Evolutionary conservation across 2,113 vertebrate species (phyloP), one percentile per base, ranked within the genome.

Genomic region (Channa argus): DNA sequence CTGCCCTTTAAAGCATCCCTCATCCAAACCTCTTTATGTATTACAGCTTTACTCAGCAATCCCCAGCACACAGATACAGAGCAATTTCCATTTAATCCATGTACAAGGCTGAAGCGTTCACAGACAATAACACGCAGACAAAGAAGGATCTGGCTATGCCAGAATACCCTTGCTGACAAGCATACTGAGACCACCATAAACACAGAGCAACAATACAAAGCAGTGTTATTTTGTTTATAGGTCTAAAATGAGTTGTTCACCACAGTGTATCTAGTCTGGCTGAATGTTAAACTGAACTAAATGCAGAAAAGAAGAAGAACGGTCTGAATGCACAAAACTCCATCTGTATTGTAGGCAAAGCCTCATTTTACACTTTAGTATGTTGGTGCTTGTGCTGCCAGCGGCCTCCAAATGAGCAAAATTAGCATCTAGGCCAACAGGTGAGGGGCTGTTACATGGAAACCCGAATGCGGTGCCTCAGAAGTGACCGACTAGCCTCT

Each of bases 61-160:
- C 89, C 79, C 70, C 63, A 39, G 24, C 68, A 51, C 52, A 59
- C 82, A 79, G 41, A 74, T 63, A 74, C 37, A 47, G 36, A 85
- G 82, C 86, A 79, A 90, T 91, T 89, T 88, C 77, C 71, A 89
- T 90, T 91, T 92, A 92, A 91, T 88, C 88, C 83, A 81, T 77
- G 85, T 82, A 88, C 88, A 83, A 87, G 86, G 78, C 83, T 79
- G 80, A 67, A 76, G 75, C 64, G 49, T 88, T 87, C 87, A 84
- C 88, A 80, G 84, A 83, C 89, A 93, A 93, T 88, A 84, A 85
- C 84, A 77, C 46, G 63, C 85, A 89, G 74, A 89, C 91, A 91
- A 92, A 92, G 77, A 73, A 44, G 83, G 90, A 88, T 91, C 79
- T 90, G 78, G 85, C 79, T 82, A 69, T 62, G 74, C 71, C 75